Evolutionary conservation across 2,888 invertebrate species (phyloP), one percentile per base, ranked within the genome.

Genomic region (Leptinotarsa juncta): DNA sequence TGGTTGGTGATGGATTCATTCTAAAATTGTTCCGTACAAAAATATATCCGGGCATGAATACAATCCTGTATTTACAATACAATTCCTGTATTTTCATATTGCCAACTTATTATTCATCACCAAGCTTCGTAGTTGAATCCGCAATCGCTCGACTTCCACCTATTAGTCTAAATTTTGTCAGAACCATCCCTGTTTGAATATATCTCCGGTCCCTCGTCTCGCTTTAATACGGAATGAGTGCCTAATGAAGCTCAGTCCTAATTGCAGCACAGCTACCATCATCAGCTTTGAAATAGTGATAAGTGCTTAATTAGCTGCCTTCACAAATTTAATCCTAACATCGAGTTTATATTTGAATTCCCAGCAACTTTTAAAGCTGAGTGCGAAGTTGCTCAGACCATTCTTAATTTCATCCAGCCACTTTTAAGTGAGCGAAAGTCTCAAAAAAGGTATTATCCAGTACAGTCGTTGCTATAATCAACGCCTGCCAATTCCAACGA

Each of bases 231-330:
- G 60, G 60, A 60, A 60, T 26, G 78, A 67, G 65, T 69, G 72
- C 70, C 73, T 77, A 79, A 79, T 76, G 77, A 77, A 76, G 75
- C 79, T 75, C 73, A 73, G 50, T 77, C 72, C 73, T 76, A 79
- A 77, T 77, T 73, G 74, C 74, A 65, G 69, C 73, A 77, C 73
- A 74, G 77, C 74, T 74, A 79, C 74, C 74, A 77, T 76, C 74
- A 72, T 79, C 74, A 79, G 73, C 77, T 77, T 76, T 72, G 76
- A 73, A 76, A 77, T 75, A 75, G 77, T 76, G 79, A 79, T 79
- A 79, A 77, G 76, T 76, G 71, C 79, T 77, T 76, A 76, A 79
- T 77, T 79, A 77, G 73, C 75, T 71, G 70, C 73, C 73, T 79
- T 77, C 77, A 76, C 77, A 77, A 77, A 79, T 77, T 77, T 75